phyloP scores from a whole-genome alignment of 2,797 vertebrate genomes.

The Pterois miles region DNA sequence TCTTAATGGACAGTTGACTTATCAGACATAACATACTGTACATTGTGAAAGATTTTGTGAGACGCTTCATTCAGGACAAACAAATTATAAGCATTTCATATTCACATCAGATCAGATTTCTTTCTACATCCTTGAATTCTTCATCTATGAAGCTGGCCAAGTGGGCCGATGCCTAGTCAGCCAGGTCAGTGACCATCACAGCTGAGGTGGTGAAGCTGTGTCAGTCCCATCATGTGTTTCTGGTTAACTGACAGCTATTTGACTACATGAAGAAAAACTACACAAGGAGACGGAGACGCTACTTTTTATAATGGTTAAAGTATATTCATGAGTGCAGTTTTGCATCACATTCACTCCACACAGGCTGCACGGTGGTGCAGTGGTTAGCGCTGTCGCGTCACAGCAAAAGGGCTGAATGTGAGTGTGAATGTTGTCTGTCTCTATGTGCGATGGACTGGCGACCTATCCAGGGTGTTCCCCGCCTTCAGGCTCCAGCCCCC shows the following conservation, averaged over 20 bases:
- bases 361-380: no score
- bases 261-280: not conserved
- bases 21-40: not conserved
- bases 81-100: conserved; percentile 4
- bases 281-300: not conserved
- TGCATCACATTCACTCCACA: not conserved
- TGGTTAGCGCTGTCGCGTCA: no score
- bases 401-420: no score
- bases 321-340: not conserved
- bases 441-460: no score
- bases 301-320: not conserved
- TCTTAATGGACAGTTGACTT: not conserved
- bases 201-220: conserved; percentile 10
- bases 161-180: conserved; percentile 26
- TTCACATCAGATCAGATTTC: conserved; percentile 39
- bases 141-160: conserved; percentile 18
- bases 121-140: conserved; percentile 17
- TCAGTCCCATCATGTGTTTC: not conserved
- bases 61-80: conserved; percentile 9
- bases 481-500: no score
- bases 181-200: conserved; percentile 12
- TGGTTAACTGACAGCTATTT: not conserved
- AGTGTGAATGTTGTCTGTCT: no score
- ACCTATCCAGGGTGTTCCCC: no score
- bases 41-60: not conserved